These are phyloP conservation scores for Pithecia hirsuta DNA, from an alignment of 2,797 vertebrate genomes.

Conservation along the genomic window DNA sequence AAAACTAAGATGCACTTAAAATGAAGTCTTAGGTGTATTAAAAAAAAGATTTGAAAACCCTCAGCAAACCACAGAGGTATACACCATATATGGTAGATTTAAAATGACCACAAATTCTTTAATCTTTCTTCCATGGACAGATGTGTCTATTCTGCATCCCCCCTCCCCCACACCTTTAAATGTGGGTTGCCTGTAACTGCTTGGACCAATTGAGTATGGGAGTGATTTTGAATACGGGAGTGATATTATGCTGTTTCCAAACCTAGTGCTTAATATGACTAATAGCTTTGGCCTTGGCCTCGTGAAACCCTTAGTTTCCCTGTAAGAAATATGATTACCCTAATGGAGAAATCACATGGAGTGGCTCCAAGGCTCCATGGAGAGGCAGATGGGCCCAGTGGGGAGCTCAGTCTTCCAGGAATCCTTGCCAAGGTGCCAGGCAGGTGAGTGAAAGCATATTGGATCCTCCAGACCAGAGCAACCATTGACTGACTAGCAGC, in stretches of 20 bases:
- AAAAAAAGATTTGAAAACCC: neutral
- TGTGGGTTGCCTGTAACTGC: neutral
- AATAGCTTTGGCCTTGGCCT: neutral
- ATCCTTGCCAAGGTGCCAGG: neutral
- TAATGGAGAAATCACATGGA: neutral
- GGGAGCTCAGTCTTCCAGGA: neutral
- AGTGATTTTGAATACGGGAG: neutral
- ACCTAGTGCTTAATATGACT: neutral
- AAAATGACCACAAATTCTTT: neutral
- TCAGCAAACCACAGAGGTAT: neutral
- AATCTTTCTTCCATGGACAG: neutral
- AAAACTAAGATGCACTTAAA: neutral
- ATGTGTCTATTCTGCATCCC: neutral
- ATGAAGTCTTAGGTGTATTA: neutral
- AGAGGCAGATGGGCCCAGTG: neutral
- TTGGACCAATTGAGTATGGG: neutral
- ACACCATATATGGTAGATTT: neutral
- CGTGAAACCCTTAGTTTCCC: neutral
- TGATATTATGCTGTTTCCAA: neutral
- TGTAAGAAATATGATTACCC: neutral
- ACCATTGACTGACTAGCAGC: neutral
- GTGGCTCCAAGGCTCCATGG: neutral
- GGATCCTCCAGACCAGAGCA: neutral
- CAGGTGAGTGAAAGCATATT: neutral
- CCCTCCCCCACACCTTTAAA: neutral